phyloP scores from a whole-genome alignment of 2,113 vertebrate species.

The Scortum barcoo region DNA sequence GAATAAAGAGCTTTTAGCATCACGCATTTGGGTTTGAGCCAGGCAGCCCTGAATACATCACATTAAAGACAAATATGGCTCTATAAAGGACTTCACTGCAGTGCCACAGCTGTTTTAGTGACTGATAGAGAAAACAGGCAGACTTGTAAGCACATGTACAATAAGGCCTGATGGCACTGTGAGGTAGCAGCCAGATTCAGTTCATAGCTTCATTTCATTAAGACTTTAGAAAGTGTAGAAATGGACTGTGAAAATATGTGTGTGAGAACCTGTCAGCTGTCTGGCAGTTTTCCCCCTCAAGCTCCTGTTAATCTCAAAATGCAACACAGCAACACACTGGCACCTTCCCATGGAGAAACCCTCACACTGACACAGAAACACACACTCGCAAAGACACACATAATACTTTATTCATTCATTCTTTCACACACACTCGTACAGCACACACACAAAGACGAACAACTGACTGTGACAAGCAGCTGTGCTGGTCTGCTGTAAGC shows the following conservation, averaged over 20 bases:
- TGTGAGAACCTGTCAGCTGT: constrained; percentile 5
- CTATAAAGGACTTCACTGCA: constrained; percentile 36
- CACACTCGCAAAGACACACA: neutral
- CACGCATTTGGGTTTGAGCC: constrained; percentile 39
- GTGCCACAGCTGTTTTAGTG: constrained; percentile 22
- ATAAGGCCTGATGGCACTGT: neutral
- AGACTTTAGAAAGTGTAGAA: constrained; percentile 7
- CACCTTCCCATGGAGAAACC: constrained; percentile 13
- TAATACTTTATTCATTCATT: constrained; percentile 4
- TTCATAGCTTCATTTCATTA: constrained; percentile 17
- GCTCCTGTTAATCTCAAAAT: constrained; percentile 16
- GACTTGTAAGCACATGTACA: neutral
- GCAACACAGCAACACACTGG: neutral
- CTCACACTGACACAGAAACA: constrained; percentile 4
- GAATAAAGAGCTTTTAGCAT: constrained; percentile 35
- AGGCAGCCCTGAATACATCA: constrained; percentile 26
- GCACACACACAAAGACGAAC: neutral
- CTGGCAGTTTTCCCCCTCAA: neutral
- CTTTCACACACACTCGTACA: neutral
- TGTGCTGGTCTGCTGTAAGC: neutral
- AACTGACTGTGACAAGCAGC: constrained; percentile 13
- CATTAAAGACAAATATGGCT: constrained; percentile 27
- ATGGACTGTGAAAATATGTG: constrained; percentile 17
- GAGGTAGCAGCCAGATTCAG: neutral
- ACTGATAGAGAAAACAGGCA: constrained; percentile 17